Base-by-base conservation (phyloP, 2,888 invertebrate species). In the Chrysopilus asiliformis region DNA sequence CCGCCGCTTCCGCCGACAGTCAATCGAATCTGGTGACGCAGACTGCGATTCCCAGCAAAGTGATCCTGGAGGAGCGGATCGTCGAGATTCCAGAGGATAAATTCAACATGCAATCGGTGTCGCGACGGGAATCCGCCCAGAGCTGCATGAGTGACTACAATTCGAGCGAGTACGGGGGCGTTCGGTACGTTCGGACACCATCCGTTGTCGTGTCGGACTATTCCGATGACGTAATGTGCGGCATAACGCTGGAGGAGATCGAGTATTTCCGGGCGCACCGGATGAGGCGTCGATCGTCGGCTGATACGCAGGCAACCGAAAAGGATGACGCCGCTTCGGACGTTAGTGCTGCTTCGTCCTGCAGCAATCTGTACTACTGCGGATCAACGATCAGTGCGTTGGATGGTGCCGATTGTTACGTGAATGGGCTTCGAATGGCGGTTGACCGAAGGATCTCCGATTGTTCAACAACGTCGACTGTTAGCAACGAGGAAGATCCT, bases 181-280 rank as follows among this genome's bases (percentile, higher is more conserved):
- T 67, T 37, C 61, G 74, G 4, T 81, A 76, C 49, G 80, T 82
- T 59, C 65, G 85, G 40, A 84, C 85, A 1, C 87, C 87, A 0
- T 85, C 85, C 37, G 85, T 87, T 30, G 84, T 87, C 3, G 83
- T 87, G 27, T 85, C 84, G 52, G 87, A 87, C 57, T 85, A 85
- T 53, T 84, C 84, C 0, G 85, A 85, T 51, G 84, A 76, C 50
- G 64, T 71, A 5, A 64, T 68, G 48, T 63, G 62, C 37, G 70
- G 70, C 33, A 60, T 72, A 13, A 71, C 70, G 17, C 58, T 72
- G 28, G 73, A 73, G 47, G 72, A 73, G 46, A 68, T 73, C 43
- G 72, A 72, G 48, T 70, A 68, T 50, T 69, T 71, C 47, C 61
- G 70, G 3, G 62, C 60, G 45, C 67, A 67, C 42, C 56, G 68